Evolutionary conservation across 2,888 invertebrate genomes (phyloP), one percentile per base, ranked within the genome.

Genomic region (Mesodorylaimus sp.): DNA sequence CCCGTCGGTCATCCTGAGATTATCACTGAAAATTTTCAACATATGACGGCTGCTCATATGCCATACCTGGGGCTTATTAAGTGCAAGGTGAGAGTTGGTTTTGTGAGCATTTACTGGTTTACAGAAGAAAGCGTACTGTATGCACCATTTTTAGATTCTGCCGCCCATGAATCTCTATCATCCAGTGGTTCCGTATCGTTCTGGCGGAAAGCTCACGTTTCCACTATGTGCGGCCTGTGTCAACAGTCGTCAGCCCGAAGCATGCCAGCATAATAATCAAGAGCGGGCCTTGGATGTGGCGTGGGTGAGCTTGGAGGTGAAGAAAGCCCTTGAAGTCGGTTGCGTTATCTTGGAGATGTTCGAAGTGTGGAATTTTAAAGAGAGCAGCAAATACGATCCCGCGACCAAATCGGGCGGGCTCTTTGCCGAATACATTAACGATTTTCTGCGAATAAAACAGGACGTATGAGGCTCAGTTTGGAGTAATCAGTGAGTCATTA

Each of bases 41-140:
- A n/a, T n/a, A n/a, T n/a, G n/a, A n/a, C n/a, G n/a, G n/a, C n/a
- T n/a, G n/a, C n/a, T n/a, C n/a, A n/a, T n/a, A n/a, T n/a, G n/a
- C 41, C 48, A 16, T 62, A 61, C 42, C 55, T 57, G 44, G 63
- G 62, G 2, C 16, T 61, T 0, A 50, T 60, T 3, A 55, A 61
- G 41, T 59, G 59, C 45, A 56, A 53, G 46, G 50, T n/a, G n/a
- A n/a, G n/a, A n/a, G n/a, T n/a, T n/a, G n/a, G n/a, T n/a, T n/a
- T n/a, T n/a, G n/a, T n/a, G n/a, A n/a, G n/a, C n/a, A n/a, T n/a
- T n/a, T n/a, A n/a, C n/a, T n/a, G n/a, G n/a, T n/a, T n/a, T n/a
- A n/a, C n/a, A n/a, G n/a, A n/a, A n/a, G n/a, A n/a, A n/a, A n/a
- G n/a, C n/a, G n/a, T n/a, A n/a, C n/a, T n/a, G n/a, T n/a, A n/a